Evolutionary conservation across 64 coral and sea anemone species (phyloP).

Genomic region (Anthopleura sola): DNA sequence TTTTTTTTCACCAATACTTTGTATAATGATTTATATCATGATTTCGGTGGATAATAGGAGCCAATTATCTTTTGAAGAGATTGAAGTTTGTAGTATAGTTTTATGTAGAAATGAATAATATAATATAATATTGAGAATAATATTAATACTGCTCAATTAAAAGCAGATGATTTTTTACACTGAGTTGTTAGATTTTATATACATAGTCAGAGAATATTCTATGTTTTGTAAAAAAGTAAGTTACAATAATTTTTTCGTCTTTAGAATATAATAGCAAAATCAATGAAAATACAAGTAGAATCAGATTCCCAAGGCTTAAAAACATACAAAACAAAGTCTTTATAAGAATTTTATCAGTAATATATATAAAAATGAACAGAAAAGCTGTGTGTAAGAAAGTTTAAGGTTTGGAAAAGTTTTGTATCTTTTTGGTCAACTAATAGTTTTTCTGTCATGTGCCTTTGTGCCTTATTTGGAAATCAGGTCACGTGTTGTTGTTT

Average conservation of each 20-base stretch:
- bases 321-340: slow-evolving; percentile 9
- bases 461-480: neutral
- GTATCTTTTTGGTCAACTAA: neutral
- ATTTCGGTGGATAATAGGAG: neutral
- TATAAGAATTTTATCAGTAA: slow-evolving; percentile 27
- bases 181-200: slow-evolving; percentile 20
- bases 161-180: slow-evolving; percentile 8
- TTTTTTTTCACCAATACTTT: neutral
- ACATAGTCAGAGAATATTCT: slow-evolving; percentile 4
- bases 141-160: neutral
- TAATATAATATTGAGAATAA: slow-evolving; percentile 6
- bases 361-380: neutral
- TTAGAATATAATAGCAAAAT: slow-evolving; percentile 3
- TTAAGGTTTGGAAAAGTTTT: neutral
- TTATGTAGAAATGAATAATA: slow-evolving; percentile 1
- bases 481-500: neutral
- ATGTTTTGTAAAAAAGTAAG: slow-evolving; percentile 21
- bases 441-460: neutral
- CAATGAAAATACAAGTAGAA: neutral
- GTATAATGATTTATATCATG: neutral
- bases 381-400: neutral
- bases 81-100: neutral
- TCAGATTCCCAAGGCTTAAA: neutral
- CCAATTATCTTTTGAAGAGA: neutral
- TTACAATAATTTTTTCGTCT: neutral